A percentile compares a stretch with the other conserved stretches of the same genome.
phyloP scores from a whole-genome alignment of 2,113 vertebrate species.

The Aptenodytes patagonicus region DNA sequence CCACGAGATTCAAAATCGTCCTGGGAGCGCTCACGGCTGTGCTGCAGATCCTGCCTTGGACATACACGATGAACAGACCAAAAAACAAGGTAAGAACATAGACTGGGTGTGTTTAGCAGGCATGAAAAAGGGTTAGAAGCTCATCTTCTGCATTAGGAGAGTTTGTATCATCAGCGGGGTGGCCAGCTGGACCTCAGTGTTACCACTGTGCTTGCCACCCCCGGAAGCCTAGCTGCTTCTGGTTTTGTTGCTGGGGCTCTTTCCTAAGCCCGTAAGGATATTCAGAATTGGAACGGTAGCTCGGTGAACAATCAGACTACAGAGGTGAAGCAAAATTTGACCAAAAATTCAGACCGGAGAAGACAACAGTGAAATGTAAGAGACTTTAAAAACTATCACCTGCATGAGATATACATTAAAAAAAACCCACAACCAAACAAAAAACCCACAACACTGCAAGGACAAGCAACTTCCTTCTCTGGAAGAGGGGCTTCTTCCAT shows the following conservation, averaged over 20 bases:
- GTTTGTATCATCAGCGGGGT: neutral
- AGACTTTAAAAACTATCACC: slow-evolving; percentile 22
- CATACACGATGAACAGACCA: neutral
- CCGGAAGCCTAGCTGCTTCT: neutral
- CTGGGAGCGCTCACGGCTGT: neutral
- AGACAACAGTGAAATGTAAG: neutral
- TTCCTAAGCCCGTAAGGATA: neutral
- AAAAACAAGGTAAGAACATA: neutral
- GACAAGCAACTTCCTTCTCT: neutral
- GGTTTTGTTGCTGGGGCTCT: neutral
- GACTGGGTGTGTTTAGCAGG: neutral
- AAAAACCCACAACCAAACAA: neutral
- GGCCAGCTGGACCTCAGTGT: neutral
- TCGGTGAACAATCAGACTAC: neutral
- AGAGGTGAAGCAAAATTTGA: neutral
- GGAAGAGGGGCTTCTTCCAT: neutral
- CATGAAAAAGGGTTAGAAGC: neutral
- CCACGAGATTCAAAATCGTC: neutral
- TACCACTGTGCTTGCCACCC: neutral
- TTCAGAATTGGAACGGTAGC: neutral
- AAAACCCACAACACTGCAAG: neutral
- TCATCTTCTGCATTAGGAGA: neutral
- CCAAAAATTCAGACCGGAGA: neutral
- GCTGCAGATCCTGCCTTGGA: neutral
- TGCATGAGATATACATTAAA: neutral